Base-by-base conservation (phyloP, 2,797 vertebrate species). In the Streptopelia turtur region DNA sequence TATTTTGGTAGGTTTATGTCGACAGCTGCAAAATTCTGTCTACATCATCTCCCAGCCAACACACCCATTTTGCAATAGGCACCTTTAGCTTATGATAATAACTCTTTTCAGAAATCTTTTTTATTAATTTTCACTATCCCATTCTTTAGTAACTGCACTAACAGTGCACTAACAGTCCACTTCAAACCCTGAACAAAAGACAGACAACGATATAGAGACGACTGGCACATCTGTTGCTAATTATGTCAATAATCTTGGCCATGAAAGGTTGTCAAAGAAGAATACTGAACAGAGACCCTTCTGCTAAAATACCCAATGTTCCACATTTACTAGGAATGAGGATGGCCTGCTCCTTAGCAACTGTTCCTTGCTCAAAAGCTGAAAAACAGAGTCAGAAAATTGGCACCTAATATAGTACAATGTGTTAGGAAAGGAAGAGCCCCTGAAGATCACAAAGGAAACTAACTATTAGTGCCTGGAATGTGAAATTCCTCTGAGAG, bases 391-490 rank as follows among this genome's bases (percentile, higher is more conserved):
- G 65, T 61, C 83, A 69, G 88, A 83, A 96, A 91, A 89, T 76
- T 89, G 80, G 74, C 47, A 71, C 22, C 63, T 93, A 93, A 91
- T 56, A 71, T 2, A 91, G 59, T 21, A 71, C 30, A 85, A 81
- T 14, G 24, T 72, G n/a, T 79, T 72, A 87, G 55, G 47, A 78
- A 90, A 88, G 82, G 76, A 80, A 93, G 47, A 70, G 60, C 11
- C 56, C 88, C 89, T 84, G 81, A 87, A 81, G 49, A 94, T 64
- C 63, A 89, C 80, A 97, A 89, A 92, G 56, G 86, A 94, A 97
- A 68, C 41, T 16, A 91, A 87, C 23, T 49, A 89, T 91, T 87
- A 95, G 66, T n/a, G 56, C 55, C 71, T 50, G n/a, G 70, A 82
- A 89, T 31, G 50, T 55, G 66, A 93, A 96, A 83, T 83, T 53